Base-by-base conservation (phyloP, 2,888 invertebrate species). In the Drosophila limbata region DNA sequence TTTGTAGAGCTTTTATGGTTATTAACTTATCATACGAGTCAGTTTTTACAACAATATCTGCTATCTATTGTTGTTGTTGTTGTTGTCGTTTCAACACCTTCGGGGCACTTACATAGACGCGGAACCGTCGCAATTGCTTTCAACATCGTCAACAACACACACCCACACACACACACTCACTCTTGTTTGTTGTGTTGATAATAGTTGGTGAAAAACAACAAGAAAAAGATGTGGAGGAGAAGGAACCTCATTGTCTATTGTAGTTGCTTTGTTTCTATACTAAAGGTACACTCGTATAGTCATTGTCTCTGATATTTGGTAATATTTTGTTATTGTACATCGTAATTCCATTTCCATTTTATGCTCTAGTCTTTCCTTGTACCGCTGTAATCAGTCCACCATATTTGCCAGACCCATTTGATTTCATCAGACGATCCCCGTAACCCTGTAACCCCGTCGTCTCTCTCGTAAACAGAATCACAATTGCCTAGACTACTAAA, bases 191-290 rank as follows among this genome's bases (percentile, higher is more conserved):
- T 40, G 35, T 62, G 68, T 64, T 78, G 69, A 71, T 81, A 74
- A 51, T 66, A 61, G 56, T 57, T 59, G 55, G 11, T 31, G 47
- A 52, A 50, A 51, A 68, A 65, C 42, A 55, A 67, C 33, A 57
- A 69, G 45, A 31, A 37, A 8, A 19, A 25, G 4, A 8, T 25
- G 4, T 35, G 39, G 3, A 13, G 45, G 39, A 67, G 53, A 65
- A 66, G 56, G 63, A 61, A 68, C 60, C 61, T 57, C 83, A 74
- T 85, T 84, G 86, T 88, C 75, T 70, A 66, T 82, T 82, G 78
- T 72, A 9, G 52, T 47, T 15, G 51, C 35, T 70, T 75, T 73
- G 65, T 65, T 63, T 50, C 59, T 60, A 59, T 39, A 19, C 28
- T 13, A 37, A n/a, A 55, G n/a, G 28, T 47, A 59, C 39, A 59